These are phyloP conservation scores for Antechinus flavipes DNA, from an alignment of 2,113 vertebrate species.

Conservation along the genomic window DNA sequence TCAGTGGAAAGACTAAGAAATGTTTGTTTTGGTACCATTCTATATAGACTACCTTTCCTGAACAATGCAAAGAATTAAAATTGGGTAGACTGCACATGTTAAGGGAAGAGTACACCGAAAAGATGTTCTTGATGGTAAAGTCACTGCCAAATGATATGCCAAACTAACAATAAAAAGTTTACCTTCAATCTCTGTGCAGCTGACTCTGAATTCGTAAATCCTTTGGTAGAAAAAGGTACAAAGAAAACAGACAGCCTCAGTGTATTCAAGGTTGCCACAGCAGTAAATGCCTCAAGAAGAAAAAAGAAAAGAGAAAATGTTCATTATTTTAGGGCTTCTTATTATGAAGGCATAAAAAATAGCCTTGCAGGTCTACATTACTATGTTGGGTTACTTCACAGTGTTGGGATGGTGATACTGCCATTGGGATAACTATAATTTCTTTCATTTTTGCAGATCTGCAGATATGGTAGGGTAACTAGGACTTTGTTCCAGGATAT, in stretches of 20 bases:
- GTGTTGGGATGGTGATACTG: neutral
- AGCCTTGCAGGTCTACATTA: neutral
- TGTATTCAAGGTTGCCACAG: neutral
- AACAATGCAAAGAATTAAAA: neutral
- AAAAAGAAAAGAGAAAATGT: neutral
- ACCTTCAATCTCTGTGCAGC: conserved; percentile 29
- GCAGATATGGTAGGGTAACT: neutral
- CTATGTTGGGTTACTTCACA: neutral
- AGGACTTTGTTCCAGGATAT: neutral
- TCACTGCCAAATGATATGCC: neutral
- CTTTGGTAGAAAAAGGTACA: conserved; percentile 7
- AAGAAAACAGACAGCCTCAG: conserved; percentile 28
- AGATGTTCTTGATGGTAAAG: fast-evolving
- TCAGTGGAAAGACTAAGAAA: neutral
- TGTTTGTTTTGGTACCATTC: neutral
- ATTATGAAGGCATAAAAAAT: neutral
- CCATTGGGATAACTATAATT: neutral
- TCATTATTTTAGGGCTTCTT: neutral
- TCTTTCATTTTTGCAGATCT: neutral
- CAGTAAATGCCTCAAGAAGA: conserved; percentile 33
- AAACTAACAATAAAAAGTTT: neutral
- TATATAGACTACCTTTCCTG: neutral
- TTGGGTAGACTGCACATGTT: neutral
- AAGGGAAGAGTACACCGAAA: neutral
- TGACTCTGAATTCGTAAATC: neutral